phyloP scores from a whole-genome alignment of 2,888 invertebrate species.

The Sphecodes monilicornis region DNA sequence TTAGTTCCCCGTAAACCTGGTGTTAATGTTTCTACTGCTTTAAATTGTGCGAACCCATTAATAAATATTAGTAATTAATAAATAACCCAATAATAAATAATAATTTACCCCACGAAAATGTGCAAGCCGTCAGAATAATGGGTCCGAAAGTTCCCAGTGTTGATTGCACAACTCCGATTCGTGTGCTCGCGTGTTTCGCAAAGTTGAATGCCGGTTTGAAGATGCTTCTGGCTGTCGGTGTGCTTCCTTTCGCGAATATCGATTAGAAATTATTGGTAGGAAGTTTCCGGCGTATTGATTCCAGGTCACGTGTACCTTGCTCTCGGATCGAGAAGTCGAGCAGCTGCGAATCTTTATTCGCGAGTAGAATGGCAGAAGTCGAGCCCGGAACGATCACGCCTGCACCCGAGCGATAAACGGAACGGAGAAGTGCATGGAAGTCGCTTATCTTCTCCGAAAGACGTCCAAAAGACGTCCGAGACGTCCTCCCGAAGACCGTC shows the following conservation, averaged over 20 bases:
- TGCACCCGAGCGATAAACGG: not conserved
- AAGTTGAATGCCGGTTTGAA: not conserved
- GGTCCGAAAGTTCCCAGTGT: not conserved
- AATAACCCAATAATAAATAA: too few relatives aligned
- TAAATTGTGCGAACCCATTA: too few relatives aligned
- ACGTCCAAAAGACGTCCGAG: not conserved
- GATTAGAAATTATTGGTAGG: not conserved
- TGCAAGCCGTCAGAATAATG: not conserved
- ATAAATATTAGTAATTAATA: too few relatives aligned
- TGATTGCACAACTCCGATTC: not conserved
- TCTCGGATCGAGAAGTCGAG: not conserved
- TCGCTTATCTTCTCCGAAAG: not conserved
- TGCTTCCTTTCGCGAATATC: not conserved
- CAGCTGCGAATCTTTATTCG: slow-evolving; percentile 9
- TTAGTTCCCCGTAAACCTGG: too few relatives aligned
- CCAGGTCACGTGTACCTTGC: slow-evolving; percentile 3
- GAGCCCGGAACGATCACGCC: not conserved
- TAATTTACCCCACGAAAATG: too few relatives aligned
- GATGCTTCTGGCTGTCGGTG: not conserved
- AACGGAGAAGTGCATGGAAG: not conserved
- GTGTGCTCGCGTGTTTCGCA: not conserved
- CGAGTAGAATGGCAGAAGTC: slow-evolving; percentile 10
- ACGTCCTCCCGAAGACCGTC: too few relatives aligned
- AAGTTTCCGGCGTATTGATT: not conserved
- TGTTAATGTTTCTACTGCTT: too few relatives aligned